A percentile compares a stretch with the other conserved stretches of the same genome.
These are phyloP conservation scores for Pyrrhopygopsis socrates DNA, from an alignment of 2,888 invertebrate species.

Conservation along the genomic window DNA sequence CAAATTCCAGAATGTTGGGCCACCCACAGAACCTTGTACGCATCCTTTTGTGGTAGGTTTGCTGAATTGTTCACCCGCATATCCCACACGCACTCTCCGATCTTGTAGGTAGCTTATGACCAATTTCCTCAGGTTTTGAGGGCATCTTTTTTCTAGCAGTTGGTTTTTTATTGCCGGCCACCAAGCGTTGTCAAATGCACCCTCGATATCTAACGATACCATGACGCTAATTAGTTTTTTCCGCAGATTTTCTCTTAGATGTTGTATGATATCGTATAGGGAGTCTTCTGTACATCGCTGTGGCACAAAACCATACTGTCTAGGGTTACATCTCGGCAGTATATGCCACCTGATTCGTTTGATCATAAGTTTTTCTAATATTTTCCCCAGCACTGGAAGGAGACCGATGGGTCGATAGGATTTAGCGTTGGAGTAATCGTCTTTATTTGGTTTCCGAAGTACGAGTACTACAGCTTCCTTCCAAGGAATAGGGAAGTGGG, in stretches of 20 bases:
- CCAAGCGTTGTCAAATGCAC: not conserved
- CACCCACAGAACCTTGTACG: too few relatives aligned
- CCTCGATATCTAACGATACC: not conserved
- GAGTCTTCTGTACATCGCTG: not conserved
- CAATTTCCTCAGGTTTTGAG: not conserved
- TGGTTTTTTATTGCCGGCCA: not conserved
- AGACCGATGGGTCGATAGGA: not conserved
- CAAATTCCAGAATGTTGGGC: too few relatives aligned
- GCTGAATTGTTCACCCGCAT: not conserved
- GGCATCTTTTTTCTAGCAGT: not conserved
- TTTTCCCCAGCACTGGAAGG: not conserved
- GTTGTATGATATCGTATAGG: not conserved
- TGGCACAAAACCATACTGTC: not conserved
- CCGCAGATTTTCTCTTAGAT: not conserved
- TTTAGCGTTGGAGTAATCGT: too few relatives aligned
- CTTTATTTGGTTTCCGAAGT: too few relatives aligned
- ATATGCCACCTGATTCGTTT: not conserved
- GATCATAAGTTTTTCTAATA: not conserved
- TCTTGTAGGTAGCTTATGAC: not conserved
- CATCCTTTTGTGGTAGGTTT: too few relatives aligned
- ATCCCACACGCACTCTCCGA: not conserved
- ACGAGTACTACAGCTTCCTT: too few relatives aligned
- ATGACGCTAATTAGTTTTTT: not conserved
- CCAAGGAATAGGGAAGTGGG: too few relatives aligned
- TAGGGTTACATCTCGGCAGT: not conserved